Evolutionary conservation across 64 coral and sea anemone species (phyloP), one percentile per base, ranked within the genome.

Genomic region (Pachyseris speciosa): DNA sequence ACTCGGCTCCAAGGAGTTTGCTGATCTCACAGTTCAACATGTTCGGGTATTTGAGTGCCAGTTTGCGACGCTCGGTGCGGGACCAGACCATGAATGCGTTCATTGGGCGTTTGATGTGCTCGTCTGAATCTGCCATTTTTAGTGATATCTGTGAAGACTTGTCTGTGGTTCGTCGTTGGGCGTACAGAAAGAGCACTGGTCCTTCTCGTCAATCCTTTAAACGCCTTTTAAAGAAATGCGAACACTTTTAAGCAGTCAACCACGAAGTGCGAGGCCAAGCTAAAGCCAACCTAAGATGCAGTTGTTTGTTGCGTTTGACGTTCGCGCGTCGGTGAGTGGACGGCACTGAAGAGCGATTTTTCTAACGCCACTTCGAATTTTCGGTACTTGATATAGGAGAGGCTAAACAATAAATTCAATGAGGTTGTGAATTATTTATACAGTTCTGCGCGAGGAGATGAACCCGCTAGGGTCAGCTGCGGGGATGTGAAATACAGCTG

Each of bases 1-100:
- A 97, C 72, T 97, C 95, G 1, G 95, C 95, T 48, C 95, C 95
- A 25, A 97, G 86, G 10, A 97, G 72, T 76, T 97, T 97, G 87
- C 95, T 97, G 57, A 97, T 97, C 80, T 97, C 95, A 45, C 95
- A 97, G 49, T 97, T 97, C 37, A 97, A 86, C 95, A 97, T 97
- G 71, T 97, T 97, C 2, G 95, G 95, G 63, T 97, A 97, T 65
- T 97, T 97, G 41, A 97, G 91, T 5, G 95, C 95, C 13, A 97
- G 72, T 71, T 97, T 97, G 28, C 95, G 95, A 10, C 95, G 84
- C 29, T 97, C 95, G 59, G 95, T 97, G 7, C 95, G 67, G 26
- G 95, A 97, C 95, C 95, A 97, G 16, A 97, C 95, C 95, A 97
- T 97, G 33, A 97, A 97, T 1, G 95, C 95, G 32, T 97, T 97